Evolutionary conservation across 2,888 invertebrate genomes (phyloP).

Genomic region (Sinohyriopsis cumingii): DNA sequence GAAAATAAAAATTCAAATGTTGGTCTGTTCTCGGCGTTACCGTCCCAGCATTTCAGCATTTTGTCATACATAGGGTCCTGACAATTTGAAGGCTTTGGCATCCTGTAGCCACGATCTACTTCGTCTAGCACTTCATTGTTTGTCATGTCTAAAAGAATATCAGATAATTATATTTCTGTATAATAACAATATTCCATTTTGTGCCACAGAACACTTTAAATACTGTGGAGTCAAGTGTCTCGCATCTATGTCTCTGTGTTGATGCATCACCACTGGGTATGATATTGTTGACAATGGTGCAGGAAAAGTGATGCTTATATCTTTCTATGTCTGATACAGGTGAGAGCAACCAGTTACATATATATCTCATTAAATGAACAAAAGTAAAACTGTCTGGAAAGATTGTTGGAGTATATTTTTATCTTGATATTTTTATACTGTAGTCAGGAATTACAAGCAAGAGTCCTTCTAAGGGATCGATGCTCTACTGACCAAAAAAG

Average conservation of each 20-base stretch:
- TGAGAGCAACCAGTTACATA: too few species aligned
- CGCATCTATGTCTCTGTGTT: not conserved
- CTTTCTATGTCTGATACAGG: too few species aligned
- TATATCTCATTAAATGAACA: too few species aligned
- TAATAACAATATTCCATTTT: not conserved
- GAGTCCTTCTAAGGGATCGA: too few species aligned
- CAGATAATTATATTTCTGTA: not conserved
- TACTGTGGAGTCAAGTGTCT: not conserved
- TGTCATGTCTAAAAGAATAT: constrained; percentile 82
- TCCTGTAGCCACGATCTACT: constrained; percentile 94
- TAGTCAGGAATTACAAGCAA: too few species aligned
- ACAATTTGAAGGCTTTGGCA: constrained; percentile 89
- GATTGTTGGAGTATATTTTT: too few species aligned
- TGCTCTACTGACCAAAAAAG: too few species aligned
- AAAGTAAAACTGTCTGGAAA: too few species aligned
- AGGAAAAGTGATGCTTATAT: too few species aligned
- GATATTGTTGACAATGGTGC: too few species aligned
- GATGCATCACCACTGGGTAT: too few species aligned
- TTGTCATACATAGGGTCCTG: constrained; percentile 94
- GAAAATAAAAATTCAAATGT: constrained; percentile 88
- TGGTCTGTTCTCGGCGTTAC: constrained; percentile 91
- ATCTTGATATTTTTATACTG: too few species aligned
- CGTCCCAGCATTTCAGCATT: constrained; percentile 96
- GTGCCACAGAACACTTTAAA: not conserved
- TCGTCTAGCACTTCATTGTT: constrained; percentile 97